Evolutionary conservation across 2,888 invertebrate genomes (phyloP), one percentile per base, ranked within the genome.

Genomic region (Carpatolechia fugitivella): DNA sequence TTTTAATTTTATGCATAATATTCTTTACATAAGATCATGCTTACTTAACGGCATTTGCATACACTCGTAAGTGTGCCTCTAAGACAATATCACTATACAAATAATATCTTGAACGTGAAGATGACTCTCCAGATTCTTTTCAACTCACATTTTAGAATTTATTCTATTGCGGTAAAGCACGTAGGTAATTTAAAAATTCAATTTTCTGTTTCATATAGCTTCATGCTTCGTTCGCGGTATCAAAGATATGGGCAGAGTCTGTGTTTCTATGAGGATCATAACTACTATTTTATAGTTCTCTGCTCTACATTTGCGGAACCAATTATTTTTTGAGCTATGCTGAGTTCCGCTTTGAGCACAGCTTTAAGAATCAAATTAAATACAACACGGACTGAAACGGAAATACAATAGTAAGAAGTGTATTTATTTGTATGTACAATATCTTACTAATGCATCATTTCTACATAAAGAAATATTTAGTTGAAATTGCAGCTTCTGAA

Each of bases 401-500:
- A n/a, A n/a, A n/a, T n/a, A n/a, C n/a, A n/a, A n/a, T n/a, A n/a
- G n/a, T n/a, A n/a, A n/a, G n/a, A n/a, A n/a, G n/a, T n/a, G n/a
- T n/a, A n/a, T n/a, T n/a, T n/a, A n/a, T n/a, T n/a, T n/a, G n/a
- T n/a, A n/a, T n/a, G n/a, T n/a, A n/a, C n/a, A n/a, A n/a, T n/a
- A n/a, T n/a, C n/a, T n/a, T n/a, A n/a, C n/a, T n/a, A n/a, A n/a
- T n/a, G n/a, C n/a, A n/a, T n/a, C n/a, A n/a, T n/a, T n/a, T n/a
- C 24, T 6, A 24, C 54, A 55, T 47, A 13, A 54, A 56, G 53
- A 57, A 58, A 55, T 57, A 48, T 55, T n/a, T n/a, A n/a, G n/a
- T n/a, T n/a, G n/a, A n/a, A n/a, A 62, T 63, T 54, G 57, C 55
- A 61, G 60, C 67, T 64, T 64, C 68, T 68, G 66, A 79, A 79